Evolutionary conservation across 2,113 vertebrate genomes (phyloP).

Genomic region (western clawed frog (Xenopus tropicalis)): UCB_Xtro_10.0 CM004451.2:25773501-25774000

Average conservation of each 20-base stretch:
- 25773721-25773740: conserved; percentile 14
- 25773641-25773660: conserved; percentile 46
- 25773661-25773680: conserved; percentile 50
- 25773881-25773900: no score
- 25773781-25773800: background rate
- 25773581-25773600: conserved; percentile 49
- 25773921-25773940: no score
- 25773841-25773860: background rate
- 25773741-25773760: conserved; percentile 14
- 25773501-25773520: background rate
- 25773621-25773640: conserved; percentile 46
- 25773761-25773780: conserved; percentile 6
- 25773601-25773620: conserved; percentile 53
- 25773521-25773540: background rate
- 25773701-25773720: conserved; percentile 55
- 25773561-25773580: background rate
- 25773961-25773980: no score
- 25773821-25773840: background rate
- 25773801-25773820: no score
- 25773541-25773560: conserved; percentile 4
- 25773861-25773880: no score
- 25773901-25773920: no score
- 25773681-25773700: conserved; percentile 57
- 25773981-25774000: no score
- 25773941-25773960: no score